These are phyloP conservation scores for Scaptomyza montana DNA, from an alignment of 1,140 invertebrate species.

Conservation along the genomic window DNA sequence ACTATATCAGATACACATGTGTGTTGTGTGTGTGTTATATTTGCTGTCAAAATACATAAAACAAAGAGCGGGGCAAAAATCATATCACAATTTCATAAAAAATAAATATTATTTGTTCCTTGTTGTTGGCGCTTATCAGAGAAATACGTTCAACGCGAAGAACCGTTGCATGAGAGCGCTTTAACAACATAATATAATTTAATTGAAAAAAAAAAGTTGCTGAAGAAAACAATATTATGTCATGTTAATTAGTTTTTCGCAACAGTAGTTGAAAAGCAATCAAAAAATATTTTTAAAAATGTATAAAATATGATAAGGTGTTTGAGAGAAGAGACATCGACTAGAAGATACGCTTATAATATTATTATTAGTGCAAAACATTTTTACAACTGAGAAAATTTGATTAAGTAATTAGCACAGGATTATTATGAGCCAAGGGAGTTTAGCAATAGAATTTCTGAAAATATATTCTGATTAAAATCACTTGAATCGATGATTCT, in stretches of 20 bases:
- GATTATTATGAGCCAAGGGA: no score
- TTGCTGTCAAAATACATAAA: conserved; percentile 47
- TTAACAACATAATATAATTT: background rate
- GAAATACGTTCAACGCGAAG: background rate
- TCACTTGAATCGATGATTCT: no score
- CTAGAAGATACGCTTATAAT: background rate
- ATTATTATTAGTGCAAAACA: background rate
- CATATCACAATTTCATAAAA: conserved; percentile 33
- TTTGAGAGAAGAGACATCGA: background rate
- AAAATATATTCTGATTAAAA: no score
- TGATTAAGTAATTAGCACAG: no score
- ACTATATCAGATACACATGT: conserved; percentile 8
- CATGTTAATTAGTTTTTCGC: background rate
- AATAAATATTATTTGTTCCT: conserved; percentile 4
- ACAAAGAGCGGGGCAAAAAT: conserved; percentile 36
- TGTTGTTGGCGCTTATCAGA: no score
- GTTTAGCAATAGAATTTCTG: no score
- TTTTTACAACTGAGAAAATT: no score
- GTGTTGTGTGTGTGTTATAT: conserved; percentile 3
- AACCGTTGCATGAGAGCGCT: conserved; percentile 1
- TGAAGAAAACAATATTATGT: conserved; percentile 1
- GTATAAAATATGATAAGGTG: background rate
- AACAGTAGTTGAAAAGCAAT: no score
- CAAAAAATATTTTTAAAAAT: background rate
- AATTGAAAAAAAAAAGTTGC: background rate